These are phyloP conservation scores for Lysandra coridon DNA, from an alignment of 2,888 invertebrate species.

Conservation along the genomic window DNA sequence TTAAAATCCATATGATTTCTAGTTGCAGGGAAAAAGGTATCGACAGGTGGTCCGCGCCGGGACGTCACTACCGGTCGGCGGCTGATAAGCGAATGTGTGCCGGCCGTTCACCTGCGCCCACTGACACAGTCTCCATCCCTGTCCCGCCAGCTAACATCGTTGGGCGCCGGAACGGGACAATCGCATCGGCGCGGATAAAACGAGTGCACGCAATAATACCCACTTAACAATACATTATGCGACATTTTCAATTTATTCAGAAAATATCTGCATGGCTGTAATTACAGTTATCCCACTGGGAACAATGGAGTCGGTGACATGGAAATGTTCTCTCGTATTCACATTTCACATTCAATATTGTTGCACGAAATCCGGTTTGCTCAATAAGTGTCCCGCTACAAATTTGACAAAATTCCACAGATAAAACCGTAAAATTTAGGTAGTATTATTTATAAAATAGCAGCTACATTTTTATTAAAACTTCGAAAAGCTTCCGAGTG, in stretches of 20 bases:
- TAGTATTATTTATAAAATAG: background rate
- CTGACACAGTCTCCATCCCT: conserved; percentile 64
- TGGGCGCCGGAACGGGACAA: conserved; percentile 46
- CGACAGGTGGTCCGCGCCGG: conserved; percentile 59
- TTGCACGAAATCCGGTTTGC: conserved; percentile 43
- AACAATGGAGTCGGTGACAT: conserved; percentile 46
- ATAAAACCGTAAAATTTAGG: background rate
- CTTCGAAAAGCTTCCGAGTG: background rate
- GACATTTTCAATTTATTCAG: conserved; percentile 61
- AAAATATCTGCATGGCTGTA: conserved; percentile 56
- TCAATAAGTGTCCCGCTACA: conserved; percentile 17
- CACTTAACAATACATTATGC: conserved; percentile 56
- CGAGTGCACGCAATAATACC: conserved; percentile 54
- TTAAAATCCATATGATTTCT: conserved; percentile 43
- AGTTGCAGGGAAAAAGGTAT: conserved; percentile 46
- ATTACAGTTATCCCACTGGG: conserved; percentile 55
- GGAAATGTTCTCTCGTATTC: conserved; percentile 42
- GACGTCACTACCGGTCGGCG: conserved; percentile 65
- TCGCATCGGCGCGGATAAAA: conserved; percentile 48
- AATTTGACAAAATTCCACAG: conserved; percentile 9
- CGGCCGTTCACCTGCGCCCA: conserved; percentile 76
- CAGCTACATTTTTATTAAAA: background rate
- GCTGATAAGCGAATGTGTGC: conserved; percentile 76
- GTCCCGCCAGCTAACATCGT: conserved; percentile 47
- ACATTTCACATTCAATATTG: conserved; percentile 41